Percentiles rank a stretch among this genome's conserved stretches.
Evolutionary conservation across 2,888 invertebrate species (phyloP).

Genomic region (Pandemis heparana): DNA sequence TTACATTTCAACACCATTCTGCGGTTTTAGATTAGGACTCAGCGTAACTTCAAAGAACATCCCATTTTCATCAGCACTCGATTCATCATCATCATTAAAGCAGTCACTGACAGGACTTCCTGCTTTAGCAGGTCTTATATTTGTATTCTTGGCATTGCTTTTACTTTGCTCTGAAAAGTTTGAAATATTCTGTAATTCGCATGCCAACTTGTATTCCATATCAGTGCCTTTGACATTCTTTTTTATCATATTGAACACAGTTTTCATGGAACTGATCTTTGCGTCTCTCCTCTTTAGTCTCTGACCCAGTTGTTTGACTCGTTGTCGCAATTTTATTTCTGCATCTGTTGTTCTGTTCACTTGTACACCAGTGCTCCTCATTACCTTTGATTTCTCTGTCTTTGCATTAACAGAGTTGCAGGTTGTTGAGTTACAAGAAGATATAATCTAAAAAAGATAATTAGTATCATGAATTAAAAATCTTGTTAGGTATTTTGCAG

Average conservation of each 20-base stretch:
- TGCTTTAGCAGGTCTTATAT: not conserved
- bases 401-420: not conserved
- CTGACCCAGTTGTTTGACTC: constrained; percentile 9
- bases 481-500: not conserved
- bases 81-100: constrained; percentile 1
- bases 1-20: constrained; percentile 7
- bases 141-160: not conserved
- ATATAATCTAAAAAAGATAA: constrained; percentile 16
- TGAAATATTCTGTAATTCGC: constrained; percentile 36
- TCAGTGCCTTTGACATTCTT: constrained; percentile 36
- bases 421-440: constrained; percentile 1
- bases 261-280: constrained; percentile 33
- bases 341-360: constrained; percentile 11
- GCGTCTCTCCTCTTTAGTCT: constrained; percentile 27
- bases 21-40: constrained; percentile 25
- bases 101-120: constrained; percentile 7
- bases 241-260: constrained; percentile 34
- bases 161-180: constrained; percentile 12
- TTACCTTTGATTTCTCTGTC: not conserved
- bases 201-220: constrained; percentile 33
- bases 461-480: not conserved
- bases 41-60: constrained; percentile 23
- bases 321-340: constrained; percentile 18
- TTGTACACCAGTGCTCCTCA: constrained; percentile 6
- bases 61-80: constrained; percentile 21